Evolutionary conservation across 2,888 invertebrate genomes (phyloP).

Genomic region (Pteria penguin): DNA sequence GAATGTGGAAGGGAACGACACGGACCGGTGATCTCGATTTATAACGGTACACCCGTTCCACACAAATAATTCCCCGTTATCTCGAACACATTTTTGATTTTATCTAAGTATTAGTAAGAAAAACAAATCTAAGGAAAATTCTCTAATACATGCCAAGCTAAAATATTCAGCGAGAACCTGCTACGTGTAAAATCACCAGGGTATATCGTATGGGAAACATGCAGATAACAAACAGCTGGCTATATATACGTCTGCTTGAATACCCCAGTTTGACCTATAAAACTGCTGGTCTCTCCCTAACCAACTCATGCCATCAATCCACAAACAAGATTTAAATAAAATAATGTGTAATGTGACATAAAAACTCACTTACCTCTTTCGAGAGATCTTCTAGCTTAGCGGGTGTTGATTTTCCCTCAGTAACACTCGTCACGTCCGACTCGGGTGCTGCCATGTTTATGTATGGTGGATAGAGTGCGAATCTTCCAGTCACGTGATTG

Average conservation of each 20-base stretch:
- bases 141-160: conserved; percentile 40
- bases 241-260: background rate
- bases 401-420: conserved; percentile 57
- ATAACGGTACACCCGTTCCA: conserved; percentile 41
- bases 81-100: conserved; percentile 9
- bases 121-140: conserved; percentile 24
- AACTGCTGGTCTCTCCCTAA: conserved; percentile 5
- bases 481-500: conserved; percentile 54
- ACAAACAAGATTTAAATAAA: background rate
- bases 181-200: conserved; percentile 35
- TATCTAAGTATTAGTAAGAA: conserved; percentile 25
- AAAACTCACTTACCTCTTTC: conserved; percentile 57
- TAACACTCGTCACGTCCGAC: conserved; percentile 48
- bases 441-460: conserved; percentile 67
- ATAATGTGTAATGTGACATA: background rate
- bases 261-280: conserved; percentile 15
- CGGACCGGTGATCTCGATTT: conserved; percentile 40
- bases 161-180: conserved; percentile 26
- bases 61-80: conserved; percentile 30
- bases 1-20: conserved; percentile 45
- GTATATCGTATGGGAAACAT: conserved; percentile 34
- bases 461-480: conserved; percentile 34
- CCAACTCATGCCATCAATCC: conserved; percentile 1
- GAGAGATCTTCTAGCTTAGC: conserved; percentile 57
- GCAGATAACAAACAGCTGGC: conserved; percentile 38